phyloP scores from a whole-genome alignment of 2,888 invertebrate species.

The Adineta ricciae region DNA sequence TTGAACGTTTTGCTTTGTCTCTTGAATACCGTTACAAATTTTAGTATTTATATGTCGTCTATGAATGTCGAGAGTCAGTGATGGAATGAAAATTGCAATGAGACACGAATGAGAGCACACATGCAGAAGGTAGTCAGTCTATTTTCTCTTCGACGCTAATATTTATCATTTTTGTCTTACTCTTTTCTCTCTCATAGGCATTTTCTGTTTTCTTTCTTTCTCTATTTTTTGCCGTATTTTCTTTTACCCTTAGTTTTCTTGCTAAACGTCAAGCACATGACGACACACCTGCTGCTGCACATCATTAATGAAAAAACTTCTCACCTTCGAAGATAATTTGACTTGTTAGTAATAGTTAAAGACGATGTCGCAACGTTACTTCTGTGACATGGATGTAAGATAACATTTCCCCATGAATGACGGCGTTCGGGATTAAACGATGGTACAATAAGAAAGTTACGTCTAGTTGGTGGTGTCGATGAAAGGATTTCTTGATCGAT shows the following conservation, averaged over 20 bases:
- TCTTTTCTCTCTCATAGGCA: not conserved
- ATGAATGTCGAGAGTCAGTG: not conserved
- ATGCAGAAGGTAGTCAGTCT: not conserved
- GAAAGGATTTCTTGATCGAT: not conserved
- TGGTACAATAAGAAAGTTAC: not conserved
- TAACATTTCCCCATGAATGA: constrained; percentile 9
- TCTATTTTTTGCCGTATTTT: not conserved
- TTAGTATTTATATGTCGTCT: not conserved
- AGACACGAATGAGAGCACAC: not conserved
- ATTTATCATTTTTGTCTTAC: not conserved
- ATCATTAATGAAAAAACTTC: not conserved
- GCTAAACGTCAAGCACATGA: not conserved
- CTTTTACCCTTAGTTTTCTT: not conserved
- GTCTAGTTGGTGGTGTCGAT: not conserved
- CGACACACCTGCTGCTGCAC: not conserved
- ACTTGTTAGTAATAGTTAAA: not conserved
- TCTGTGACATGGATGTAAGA: not conserved
- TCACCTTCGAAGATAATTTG: not conserved
- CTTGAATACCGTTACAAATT: not conserved
- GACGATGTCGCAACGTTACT: not conserved
- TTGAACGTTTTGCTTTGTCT: not conserved
- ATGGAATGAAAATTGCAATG: not conserved
- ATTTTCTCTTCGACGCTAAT: not conserved
- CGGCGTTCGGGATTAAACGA: constrained; percentile 8
- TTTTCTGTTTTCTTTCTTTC: not conserved